Conservation (phyloP, 2,797 vertebrate species). For the Hafferia zeledoni region DNA sequence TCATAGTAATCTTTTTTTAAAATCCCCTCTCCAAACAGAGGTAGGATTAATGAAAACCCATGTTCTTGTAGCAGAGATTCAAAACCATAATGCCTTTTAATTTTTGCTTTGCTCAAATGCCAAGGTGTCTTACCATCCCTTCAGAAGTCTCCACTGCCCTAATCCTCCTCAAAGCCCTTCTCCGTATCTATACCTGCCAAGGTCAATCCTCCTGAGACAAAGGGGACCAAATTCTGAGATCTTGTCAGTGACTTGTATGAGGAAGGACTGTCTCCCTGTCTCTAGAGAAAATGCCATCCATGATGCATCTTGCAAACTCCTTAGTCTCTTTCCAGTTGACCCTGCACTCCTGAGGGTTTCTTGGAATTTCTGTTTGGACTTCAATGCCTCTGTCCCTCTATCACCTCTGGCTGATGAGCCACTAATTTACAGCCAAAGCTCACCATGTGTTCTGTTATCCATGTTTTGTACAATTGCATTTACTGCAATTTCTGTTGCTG, state of each 20-base stretch:
- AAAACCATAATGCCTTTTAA: not conserved
- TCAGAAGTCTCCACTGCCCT: not conserved
- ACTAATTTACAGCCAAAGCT: not conserved
- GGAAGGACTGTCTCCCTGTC: not conserved
- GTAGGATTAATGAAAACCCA: not conserved
- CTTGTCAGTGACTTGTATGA: not conserved
- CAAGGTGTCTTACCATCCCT: not conserved
- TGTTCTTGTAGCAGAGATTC: not conserved
- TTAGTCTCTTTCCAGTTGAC: not conserved
- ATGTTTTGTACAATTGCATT: not conserved
- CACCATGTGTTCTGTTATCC: not conserved
- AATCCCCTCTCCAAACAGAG: not conserved
- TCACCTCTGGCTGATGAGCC: not conserved
- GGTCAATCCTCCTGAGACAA: not conserved
- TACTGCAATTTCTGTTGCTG: not conserved
- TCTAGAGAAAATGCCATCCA: not conserved
- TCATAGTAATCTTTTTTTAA: not conserved
- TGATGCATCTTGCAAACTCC: not conserved
- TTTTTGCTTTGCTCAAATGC: not conserved
- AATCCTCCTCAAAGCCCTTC: not conserved
- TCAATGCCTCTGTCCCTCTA: not conserved
- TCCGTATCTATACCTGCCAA: not conserved
- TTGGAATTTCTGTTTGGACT: not conserved
- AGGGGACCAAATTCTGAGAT: not conserved
- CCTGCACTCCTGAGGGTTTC: not conserved